phyloP scores from a whole-genome alignment of 2,113 vertebrate species.

The Manacus vitellinus region DNA sequence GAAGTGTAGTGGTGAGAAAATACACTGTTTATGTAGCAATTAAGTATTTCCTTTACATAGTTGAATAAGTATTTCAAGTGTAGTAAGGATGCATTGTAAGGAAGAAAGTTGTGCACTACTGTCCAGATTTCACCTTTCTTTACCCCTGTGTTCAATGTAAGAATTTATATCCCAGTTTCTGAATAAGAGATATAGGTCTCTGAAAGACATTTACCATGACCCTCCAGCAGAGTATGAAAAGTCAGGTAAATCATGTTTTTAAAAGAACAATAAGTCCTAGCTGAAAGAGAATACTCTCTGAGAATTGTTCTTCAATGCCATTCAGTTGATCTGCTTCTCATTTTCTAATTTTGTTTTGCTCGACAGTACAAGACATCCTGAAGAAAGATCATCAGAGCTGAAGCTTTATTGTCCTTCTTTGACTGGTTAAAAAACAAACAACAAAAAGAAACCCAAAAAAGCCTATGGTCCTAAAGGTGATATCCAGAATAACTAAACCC shows the following conservation, averaged over 20 bases:
- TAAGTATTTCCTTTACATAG: not conserved
- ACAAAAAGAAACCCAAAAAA: not conserved
- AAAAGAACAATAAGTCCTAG: not conserved
- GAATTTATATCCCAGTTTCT: not conserved
- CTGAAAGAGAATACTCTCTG: not conserved
- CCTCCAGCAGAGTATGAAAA: not conserved
- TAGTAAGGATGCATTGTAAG: not conserved
- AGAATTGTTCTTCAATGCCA: not conserved
- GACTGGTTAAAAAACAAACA: not conserved
- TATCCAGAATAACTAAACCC: not conserved
- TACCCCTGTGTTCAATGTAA: not conserved
- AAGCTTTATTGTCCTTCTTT: not conserved
- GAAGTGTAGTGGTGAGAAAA: not conserved
- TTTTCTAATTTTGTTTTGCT: not conserved
- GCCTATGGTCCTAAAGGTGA: not conserved
- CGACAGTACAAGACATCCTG: not conserved
- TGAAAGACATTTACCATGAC: not conserved
- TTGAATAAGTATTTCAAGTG: not conserved
- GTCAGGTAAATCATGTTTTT: not conserved
- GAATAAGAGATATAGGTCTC: not conserved
- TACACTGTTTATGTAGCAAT: not conserved
- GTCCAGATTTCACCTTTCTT: not conserved
- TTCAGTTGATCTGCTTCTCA: slow-evolving; percentile 9
- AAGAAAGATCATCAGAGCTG: not conserved
- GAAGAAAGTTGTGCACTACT: not conserved